Evolutionary conservation across 2,113 vertebrate genomes (phyloP).

Genomic region (Poecile atricapillus): DNA sequence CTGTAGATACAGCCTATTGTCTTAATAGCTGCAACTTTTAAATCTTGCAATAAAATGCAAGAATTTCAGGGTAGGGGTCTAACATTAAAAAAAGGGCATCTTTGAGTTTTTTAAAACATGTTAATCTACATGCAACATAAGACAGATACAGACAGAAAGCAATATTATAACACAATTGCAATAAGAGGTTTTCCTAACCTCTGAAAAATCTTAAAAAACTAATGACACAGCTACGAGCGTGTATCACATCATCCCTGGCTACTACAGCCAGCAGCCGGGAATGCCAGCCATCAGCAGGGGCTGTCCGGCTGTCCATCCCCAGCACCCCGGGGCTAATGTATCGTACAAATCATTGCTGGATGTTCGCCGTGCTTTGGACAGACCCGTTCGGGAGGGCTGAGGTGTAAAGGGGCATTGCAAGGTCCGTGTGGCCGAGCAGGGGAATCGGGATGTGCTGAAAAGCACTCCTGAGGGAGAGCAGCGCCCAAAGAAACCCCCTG

Average conservation of each 20-base stretch:
- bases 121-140: neutral
- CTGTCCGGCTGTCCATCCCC: neutral
- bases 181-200: neutral
- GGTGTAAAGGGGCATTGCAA: neutral
- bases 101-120: neutral
- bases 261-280: neutral
- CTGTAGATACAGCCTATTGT: neutral
- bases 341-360: accelerated
- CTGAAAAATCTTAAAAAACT: neutral
- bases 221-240: accelerated
- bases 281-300: neutral
- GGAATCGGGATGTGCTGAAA: neutral
- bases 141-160: neutral
- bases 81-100: neutral
- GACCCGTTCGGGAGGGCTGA: accelerated
- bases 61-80: neutral
- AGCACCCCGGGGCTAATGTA: accelerated
- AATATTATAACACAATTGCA: neutral
- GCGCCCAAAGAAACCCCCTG: neutral
- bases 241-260: neutral
- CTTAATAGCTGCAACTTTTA: neutral
- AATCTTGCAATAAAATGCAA: neutral
- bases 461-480: neutral
- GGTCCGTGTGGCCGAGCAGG: neutral
- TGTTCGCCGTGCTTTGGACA: neutral